Percentiles rank a stretch among this genome's conserved stretches.
Evolutionary conservation across 2,888 invertebrate genomes (phyloP).

Genomic region (Chorisops tibialis): DNA sequence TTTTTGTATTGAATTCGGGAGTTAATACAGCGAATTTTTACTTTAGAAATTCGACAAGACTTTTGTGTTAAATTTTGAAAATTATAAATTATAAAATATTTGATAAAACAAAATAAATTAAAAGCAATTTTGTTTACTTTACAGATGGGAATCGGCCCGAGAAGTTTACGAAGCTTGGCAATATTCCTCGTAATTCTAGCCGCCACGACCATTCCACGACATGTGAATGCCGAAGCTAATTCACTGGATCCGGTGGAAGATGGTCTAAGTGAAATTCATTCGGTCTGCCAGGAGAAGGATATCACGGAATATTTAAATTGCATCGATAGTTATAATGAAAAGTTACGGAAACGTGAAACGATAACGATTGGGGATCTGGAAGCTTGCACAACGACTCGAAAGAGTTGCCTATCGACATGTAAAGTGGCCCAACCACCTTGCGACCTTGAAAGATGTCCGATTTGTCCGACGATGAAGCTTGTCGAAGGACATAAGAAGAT

Average conservation of each 20-base stretch:
- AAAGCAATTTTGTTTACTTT: too few relatives aligned
- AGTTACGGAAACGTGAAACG: constrained; percentile 15
- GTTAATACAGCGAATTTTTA: too few relatives aligned
- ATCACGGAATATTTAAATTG: constrained; percentile 9
- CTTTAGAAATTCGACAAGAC: too few relatives aligned
- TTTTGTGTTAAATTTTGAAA: too few relatives aligned
- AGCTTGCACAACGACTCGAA: constrained; percentile 3
- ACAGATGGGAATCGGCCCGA: too few relatives aligned
- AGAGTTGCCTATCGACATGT: constrained; percentile 7
- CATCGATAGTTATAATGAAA: constrained; percentile 14
- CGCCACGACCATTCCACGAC: neutral
- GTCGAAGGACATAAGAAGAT: constrained; percentile 14
- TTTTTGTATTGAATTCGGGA: too few relatives aligned
- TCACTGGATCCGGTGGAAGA: constrained; percentile 19
- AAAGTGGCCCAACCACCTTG: neutral
- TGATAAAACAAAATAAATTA: too few relatives aligned
- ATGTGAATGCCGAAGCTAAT: constrained; percentile 6
- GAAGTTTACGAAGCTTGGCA: too few relatives aligned
- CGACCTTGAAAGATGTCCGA: constrained; percentile 24
- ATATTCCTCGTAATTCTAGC: neutral
- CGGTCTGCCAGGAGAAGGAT: constrained; percentile 15
- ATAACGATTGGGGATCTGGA: constrained; percentile 12
- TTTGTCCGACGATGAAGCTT: constrained; percentile 26
- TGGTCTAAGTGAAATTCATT: neutral
- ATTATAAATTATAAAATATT: too few relatives aligned